Conservation (phyloP, 2,888 invertebrate species). For the Platycnemis pennipes region DNA sequence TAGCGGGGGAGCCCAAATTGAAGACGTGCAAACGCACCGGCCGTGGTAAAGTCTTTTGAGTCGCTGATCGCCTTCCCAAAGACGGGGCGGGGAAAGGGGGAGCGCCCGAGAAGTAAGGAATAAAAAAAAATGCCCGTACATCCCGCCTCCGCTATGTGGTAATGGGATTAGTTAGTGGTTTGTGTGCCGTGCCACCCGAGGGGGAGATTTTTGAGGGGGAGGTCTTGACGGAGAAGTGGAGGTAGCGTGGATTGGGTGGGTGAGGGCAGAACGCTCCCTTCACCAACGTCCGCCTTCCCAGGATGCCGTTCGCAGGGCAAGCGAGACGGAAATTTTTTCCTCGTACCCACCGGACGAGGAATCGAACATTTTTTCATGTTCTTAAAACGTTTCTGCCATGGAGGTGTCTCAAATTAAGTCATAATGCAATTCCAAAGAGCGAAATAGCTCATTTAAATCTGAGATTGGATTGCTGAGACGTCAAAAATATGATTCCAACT, state of each 20-base stretch:
- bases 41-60: conserved; percentile 1
- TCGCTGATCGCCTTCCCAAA: neutral
- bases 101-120: neutral
- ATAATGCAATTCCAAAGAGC: neutral
- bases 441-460: neutral
- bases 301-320: neutral
- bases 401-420: too few relatives aligned
- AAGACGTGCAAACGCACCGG: conserved; percentile 2
- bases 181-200: conserved; percentile 54
- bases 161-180: conserved; percentile 67
- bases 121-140: conserved; percentile 9
- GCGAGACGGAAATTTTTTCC: neutral
- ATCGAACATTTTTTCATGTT: too few relatives aligned
- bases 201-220: neutral
- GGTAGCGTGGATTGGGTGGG: neutral
- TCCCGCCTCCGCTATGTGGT: conserved; percentile 52
- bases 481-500: neutral
- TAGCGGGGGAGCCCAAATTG: neutral
- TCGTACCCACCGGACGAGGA: neutral
- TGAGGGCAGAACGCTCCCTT: neutral
- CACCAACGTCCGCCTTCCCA: neutral
- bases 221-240: neutral
- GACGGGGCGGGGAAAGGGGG: neutral
- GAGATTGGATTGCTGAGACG: neutral
- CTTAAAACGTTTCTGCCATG: neutral